Percentiles rank a stretch among this genome's conserved stretches.
Conservation (phyloP, 2,113 vertebrate genomes). For the Casuarius casuarius region DNA sequence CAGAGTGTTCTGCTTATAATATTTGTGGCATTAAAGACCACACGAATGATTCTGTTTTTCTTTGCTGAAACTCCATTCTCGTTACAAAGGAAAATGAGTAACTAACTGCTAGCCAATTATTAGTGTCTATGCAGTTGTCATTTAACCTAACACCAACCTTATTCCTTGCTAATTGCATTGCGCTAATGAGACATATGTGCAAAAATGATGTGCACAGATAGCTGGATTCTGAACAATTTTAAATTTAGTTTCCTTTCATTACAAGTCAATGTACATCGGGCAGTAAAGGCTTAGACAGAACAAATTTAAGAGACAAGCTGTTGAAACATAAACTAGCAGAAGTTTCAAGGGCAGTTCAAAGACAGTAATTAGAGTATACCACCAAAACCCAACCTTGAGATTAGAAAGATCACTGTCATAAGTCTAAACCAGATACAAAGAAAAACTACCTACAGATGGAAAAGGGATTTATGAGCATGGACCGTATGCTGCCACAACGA, state of each 20-base stretch:
- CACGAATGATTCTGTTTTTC: not conserved
- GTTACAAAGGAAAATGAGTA: not conserved
- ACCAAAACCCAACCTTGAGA: not conserved
- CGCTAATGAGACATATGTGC: rapidly evolving
- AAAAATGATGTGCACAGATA: not conserved
- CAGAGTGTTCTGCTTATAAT: not conserved
- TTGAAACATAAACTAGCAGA: not conserved
- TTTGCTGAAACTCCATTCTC: not conserved
- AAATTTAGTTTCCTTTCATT: not conserved
- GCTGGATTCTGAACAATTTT: not conserved
- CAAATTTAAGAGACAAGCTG: not conserved
- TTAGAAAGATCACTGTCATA: not conserved
- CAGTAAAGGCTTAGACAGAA: not conserved
- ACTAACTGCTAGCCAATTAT: not conserved
- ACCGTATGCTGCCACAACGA: not conserved
- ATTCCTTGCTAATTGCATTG: not conserved
- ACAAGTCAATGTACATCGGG: not conserved
- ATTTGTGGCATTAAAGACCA: not conserved
- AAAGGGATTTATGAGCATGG: not conserved
- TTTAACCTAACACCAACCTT: not conserved
- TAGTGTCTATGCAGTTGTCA: not conserved
- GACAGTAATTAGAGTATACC: not conserved
- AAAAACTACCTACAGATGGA: rapidly evolving
- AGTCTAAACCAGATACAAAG: not conserved
- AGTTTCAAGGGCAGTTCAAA: not conserved